Conservation (phyloP, 37 sponge, comb jelly and placozoan species). For the Halisarca cf. caerulea region DNA sequence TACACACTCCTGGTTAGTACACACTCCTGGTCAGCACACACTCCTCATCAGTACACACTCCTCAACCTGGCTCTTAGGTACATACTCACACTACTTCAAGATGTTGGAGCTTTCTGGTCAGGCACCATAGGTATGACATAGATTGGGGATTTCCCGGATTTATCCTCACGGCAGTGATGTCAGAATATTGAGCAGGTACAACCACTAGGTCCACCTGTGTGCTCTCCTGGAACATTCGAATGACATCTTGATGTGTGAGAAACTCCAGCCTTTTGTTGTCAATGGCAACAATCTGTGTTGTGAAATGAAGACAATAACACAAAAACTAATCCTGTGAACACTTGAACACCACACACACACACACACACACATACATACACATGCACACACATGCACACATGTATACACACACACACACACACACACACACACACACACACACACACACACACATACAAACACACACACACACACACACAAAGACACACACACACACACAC, state of each 20-base stretch:
- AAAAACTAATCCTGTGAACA: background rate
- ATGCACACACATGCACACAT: background rate
- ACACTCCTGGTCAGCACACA: background rate
- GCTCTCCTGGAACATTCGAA: background rate
- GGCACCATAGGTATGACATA: background rate
- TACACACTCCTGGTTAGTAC: too few relatives aligned
- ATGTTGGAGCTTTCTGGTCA: background rate
- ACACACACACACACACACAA: too few relatives aligned
- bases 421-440: too few relatives aligned
- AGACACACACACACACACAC: too few relatives aligned
- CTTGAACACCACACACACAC: too few relatives aligned
- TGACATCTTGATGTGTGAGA: conserved; percentile 3
- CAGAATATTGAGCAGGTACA: background rate
- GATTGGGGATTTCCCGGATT: conserved; percentile 18
- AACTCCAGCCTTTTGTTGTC: background rate
- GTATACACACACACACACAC: background rate
- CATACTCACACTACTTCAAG: conserved; percentile 26
- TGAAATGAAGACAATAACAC: too few relatives aligned
- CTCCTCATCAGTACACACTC: background rate
- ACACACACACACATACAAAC: too few relatives aligned
- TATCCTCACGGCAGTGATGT: background rate
- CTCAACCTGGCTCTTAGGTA: too few relatives aligned
- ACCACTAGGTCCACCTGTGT: background rate
- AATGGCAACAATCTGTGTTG: conserved; percentile 32
- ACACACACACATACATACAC: background rate